Evolutionary conservation across 1,140 invertebrate genomes (phyloP).

Genomic region (Leptinotarsa lineolata): DNA sequence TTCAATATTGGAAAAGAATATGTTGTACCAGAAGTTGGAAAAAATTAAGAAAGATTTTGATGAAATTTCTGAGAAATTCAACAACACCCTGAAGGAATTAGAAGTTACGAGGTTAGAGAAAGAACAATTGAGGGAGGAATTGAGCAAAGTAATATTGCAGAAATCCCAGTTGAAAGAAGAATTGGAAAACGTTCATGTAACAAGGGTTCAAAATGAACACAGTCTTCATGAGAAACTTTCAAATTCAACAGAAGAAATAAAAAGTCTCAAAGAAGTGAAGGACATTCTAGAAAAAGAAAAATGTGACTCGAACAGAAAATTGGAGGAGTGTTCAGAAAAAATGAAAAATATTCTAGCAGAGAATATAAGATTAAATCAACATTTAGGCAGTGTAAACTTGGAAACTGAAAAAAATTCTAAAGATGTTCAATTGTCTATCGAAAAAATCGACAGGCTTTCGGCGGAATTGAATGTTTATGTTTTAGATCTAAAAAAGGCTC

Average conservation of each 20-base stretch:
- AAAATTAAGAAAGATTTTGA: not conserved
- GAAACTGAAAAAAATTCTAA: not conserved
- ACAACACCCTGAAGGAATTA: not conserved
- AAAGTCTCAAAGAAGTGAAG: too few relatives aligned
- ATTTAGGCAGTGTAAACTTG: not conserved
- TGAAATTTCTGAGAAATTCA: not conserved
- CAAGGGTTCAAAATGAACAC: not conserved
- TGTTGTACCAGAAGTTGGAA: not conserved
- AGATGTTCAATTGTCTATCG: not conserved
- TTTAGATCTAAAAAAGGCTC: not conserved
- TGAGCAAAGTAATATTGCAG: not conserved
- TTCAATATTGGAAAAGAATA: conserved; percentile 1
- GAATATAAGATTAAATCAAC: conserved; percentile 12
- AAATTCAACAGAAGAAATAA: not conserved
- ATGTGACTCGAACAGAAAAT: not conserved
- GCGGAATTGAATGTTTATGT: not conserved
- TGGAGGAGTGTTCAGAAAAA: not conserved
- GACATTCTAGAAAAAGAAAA: too few relatives aligned
- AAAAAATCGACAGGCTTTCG: not conserved
- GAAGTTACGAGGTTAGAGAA: not conserved
- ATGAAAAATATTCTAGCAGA: conserved; percentile 13
- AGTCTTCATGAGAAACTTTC: not conserved
- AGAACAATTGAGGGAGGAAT: not conserved
- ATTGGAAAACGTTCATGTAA: not conserved
- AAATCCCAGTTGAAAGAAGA: not conserved